Conservation (phyloP, 2,113 vertebrate species). For the Acinonyx jubatus region DNA sequence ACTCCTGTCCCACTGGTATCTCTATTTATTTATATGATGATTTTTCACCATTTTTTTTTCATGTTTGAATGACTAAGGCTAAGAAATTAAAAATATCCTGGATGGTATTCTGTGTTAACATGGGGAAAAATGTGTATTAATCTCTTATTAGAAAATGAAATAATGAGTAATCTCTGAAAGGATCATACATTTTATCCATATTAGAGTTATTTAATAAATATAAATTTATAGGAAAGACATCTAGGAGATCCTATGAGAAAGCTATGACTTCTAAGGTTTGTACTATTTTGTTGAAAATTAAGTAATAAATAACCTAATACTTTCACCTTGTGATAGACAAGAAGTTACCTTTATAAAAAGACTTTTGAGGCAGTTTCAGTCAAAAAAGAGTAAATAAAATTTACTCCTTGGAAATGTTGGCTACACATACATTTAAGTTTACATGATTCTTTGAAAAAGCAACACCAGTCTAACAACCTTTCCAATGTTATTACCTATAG, state of each 20-base stretch:
- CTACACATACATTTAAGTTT: slow-evolving; percentile 13
- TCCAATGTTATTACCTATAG: slow-evolving; percentile 88
- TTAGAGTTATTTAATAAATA: not conserved
- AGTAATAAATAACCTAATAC: slow-evolving; percentile 26
- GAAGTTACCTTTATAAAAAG: not conserved
- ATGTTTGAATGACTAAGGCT: slow-evolving; percentile 3
- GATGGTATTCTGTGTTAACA: not conserved
- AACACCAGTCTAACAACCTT: not conserved
- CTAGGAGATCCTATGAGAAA: not conserved
- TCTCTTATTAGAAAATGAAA: not conserved
- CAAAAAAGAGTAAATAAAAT: slow-evolving; percentile 17
- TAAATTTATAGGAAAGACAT: not conserved
- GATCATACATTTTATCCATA: not conserved
- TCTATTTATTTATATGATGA: not conserved
- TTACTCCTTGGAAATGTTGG: not conserved
- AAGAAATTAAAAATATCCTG: slow-evolving; percentile 1
- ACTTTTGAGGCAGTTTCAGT: not conserved
- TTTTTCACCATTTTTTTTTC: slow-evolving; percentile 21
- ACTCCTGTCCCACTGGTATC: not conserved
- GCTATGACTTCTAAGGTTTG: not conserved
- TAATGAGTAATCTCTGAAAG: not conserved
- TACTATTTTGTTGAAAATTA: not conserved
- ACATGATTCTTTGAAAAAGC: slow-evolving; percentile 21
- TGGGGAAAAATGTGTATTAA: not conserved
- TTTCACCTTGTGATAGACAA: not conserved